phyloP scores from a whole-genome alignment of 2,113 vertebrate genomes.

The Eleginops maclovinus region DNA sequence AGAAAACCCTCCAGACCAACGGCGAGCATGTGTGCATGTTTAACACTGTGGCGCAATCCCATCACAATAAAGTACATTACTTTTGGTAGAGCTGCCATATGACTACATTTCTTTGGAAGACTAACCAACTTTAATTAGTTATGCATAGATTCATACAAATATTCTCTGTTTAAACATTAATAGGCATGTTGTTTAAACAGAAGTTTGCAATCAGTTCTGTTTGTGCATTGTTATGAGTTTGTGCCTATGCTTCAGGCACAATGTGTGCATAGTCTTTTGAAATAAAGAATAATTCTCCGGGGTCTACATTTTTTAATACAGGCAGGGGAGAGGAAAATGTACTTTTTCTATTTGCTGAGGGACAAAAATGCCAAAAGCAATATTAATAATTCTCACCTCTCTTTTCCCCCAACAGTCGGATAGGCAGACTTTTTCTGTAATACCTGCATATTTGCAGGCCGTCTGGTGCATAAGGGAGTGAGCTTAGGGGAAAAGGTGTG shows the following conservation, averaged over 20 bases:
- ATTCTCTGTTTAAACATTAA: constrained; percentile 17
- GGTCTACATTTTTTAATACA: constrained; percentile 52
- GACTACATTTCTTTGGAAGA: background rate
- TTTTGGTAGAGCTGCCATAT: background rate
- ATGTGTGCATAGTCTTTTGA: constrained; percentile 38
- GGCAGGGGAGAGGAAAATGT: constrained; percentile 65
- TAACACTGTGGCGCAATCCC: constrained; percentile 6
- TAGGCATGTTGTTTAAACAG: constrained; percentile 10
- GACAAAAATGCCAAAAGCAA: constrained; percentile 72
- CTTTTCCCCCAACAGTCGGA: constrained; percentile 64
- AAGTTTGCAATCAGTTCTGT: constrained; percentile 24
- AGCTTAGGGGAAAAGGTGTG: constrained; percentile 72
- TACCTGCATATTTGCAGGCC: constrained; percentile 80
- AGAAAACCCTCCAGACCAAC: constrained; percentile 7
- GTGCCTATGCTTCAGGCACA: constrained; percentile 14
- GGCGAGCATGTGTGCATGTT: constrained; percentile 1
- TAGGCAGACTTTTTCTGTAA: constrained; percentile 74
- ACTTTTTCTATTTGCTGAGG: constrained; percentile 77
- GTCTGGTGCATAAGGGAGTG: constrained; percentile 65
- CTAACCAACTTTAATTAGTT: background rate
- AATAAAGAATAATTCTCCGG: constrained; percentile 49
- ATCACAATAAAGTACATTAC: background rate
- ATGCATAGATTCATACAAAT: constrained; percentile 1
- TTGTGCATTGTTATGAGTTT: constrained; percentile 41
- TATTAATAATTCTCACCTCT: constrained; percentile 79